Evolutionary conservation across 2,888 invertebrate species (phyloP), one percentile per base, ranked within the genome.

Genomic region (Psococerastis gibbosa): DNA sequence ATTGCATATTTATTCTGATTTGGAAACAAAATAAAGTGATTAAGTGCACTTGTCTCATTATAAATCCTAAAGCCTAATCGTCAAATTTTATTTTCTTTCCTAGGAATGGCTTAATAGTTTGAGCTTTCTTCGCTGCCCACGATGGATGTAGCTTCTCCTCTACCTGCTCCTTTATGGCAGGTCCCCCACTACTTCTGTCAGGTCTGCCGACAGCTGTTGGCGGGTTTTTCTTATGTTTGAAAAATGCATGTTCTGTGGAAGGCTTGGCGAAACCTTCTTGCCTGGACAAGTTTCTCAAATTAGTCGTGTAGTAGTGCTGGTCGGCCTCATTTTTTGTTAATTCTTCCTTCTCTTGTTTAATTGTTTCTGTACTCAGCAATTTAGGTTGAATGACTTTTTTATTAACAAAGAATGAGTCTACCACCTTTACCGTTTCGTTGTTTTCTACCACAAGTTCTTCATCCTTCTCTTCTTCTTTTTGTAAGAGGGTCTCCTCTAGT

Each of bases 61-160:
- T n/a, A n/a, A n/a, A n/a, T n/a, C n/a, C n/a, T n/a, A n/a, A n/a
- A n/a, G n/a, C n/a, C 9, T 33, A 4, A 33, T 33, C 33, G 5
- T 38, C 20, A 17, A 38, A 38, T 20, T 38, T 38, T 9, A 38
- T 38, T 18, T 38, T 38, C 20, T 38, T 38, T 17, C 38, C 38
- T 20, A 18, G 38, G 22, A 38, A 38, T 18, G 38, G 6, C 20
- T 38, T 16, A 20, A 38, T 38, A 38, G 20, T 16, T 38, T 38
- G 3, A 9, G 20, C 18, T 18, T 38, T 38, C 20, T 38, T 38
- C 15, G 38, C 38, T 13, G 38, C 38, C 38, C 38, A 38, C 3
- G 38, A 38, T 5, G 38, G 38, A 38, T 38, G 38, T 20, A 38
- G 38, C 8, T 34, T 17, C 22, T 38, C 38, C 20, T 38, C 38